phyloP scores from a whole-genome alignment of 2,113 vertebrate species.

The Psettodes erumei region DNA sequence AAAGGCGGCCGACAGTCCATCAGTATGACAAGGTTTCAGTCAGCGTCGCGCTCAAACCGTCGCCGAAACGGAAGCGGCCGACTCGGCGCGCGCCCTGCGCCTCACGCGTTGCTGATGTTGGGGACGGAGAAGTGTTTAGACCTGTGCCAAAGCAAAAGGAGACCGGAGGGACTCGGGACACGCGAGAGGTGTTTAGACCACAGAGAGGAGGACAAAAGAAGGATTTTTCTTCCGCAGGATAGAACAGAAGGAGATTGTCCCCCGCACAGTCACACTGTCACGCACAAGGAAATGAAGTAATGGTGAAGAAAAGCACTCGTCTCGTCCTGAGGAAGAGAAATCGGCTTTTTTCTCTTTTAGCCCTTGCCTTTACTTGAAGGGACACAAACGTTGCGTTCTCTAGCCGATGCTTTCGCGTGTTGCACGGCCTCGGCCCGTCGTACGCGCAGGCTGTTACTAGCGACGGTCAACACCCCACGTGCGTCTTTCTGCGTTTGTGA shows the following conservation, averaged over 20 bases:
- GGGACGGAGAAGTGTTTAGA: no score
- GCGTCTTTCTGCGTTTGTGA: slow-evolving; percentile 8
- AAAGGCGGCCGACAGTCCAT: neutral
- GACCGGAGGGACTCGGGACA: neutral
- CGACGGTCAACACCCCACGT: slow-evolving; percentile 25
- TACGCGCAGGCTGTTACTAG: no score
- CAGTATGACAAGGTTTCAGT: neutral
- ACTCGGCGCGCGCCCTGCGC: no score
- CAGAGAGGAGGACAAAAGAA: neutral
- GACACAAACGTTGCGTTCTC: neutral
- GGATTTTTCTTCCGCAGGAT: neutral
- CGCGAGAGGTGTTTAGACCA: neutral
- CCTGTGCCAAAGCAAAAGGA: neutral
- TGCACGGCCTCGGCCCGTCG: no score
- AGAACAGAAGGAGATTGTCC: neutral
- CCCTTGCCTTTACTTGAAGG: neutral
- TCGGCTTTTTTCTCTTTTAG: neutral
- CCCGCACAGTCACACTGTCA: neutral
- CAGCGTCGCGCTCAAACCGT: neutral
- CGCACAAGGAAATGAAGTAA: neutral
- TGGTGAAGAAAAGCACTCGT: neutral
- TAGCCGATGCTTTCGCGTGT: neutral
- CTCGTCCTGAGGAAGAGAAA: no score
- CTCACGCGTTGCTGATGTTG: no score
- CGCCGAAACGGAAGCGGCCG: neutral